Evolutionary conservation across 2,888 invertebrate species (phyloP), one percentile per base, ranked within the genome.

Genomic region (Flabesymbios commensalis): DNA sequence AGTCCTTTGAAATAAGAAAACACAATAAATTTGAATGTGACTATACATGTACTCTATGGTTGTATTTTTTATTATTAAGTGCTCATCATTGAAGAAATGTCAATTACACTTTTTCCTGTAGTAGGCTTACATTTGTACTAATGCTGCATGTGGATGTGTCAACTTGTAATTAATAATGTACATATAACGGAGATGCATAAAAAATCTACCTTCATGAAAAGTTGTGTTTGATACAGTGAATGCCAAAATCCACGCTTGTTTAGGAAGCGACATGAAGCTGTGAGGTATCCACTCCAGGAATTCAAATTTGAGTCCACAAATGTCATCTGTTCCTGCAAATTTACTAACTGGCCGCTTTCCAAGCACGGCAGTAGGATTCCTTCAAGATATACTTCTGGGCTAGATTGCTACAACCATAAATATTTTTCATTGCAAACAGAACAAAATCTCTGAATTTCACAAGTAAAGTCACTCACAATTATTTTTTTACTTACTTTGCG

Each of bases 1-100:
- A 81, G 73, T 84, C 84, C 81, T 81, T 70, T 31, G 33, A 48
- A n/a, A n/a, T n/a, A n/a, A n/a, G n/a, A n/a, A n/a, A n/a, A n/a
- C n/a, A n/a, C n/a, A n/a, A n/a, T n/a, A n/a, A n/a, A n/a, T n/a
- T n/a, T n/a, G n/a, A n/a, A n/a, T n/a, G n/a, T n/a, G n/a, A n/a
- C n/a, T n/a, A n/a, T n/a, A n/a, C n/a, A n/a, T n/a, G n/a, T n/a
- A n/a, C n/a, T 22, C 36, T 26, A 29, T 29, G 22, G 43, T 3
- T 1, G 22, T 2, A 45, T 10, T 7, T 22, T 45, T 10, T 45
- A 22, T 19, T 19, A 19, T 10, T 14, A 45, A 45, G 14, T 7
- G 10, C 19, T 19, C 45, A 45, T 17, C 7, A 7, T 17, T 45
- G 10, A 36, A 36, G n/a, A 36, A 10, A 36, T 10, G 39, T 14